These are phyloP conservation scores for Pseudobourletiella spinata DNA, from an alignment of 1,140 invertebrate genomes.

Conservation along the genomic window DNA sequence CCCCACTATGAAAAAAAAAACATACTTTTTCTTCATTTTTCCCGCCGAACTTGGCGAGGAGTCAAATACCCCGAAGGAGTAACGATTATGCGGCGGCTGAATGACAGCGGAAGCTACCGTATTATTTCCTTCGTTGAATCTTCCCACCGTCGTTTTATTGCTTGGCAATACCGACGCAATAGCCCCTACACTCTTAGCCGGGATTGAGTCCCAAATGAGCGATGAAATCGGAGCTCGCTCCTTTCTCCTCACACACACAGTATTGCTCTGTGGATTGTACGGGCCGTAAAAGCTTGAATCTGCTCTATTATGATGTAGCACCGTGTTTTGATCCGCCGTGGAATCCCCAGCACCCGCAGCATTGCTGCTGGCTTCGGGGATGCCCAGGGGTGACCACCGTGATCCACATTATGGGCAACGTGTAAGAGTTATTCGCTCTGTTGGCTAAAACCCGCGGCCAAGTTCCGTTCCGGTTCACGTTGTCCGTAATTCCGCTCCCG, in stretches of 20 bases:
- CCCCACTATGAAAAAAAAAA: neutral
- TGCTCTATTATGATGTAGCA: constrained; percentile 4
- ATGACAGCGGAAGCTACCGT: neutral
- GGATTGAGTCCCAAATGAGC: constrained; percentile 28
- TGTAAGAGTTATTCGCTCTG: constrained; percentile 31
- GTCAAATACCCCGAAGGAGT: constrained; percentile 35
- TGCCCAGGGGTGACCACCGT: neutral
- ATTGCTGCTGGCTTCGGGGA: neutral
- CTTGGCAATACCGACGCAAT: constrained; percentile 5
- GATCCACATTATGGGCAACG: constrained; percentile 22
- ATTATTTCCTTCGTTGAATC: neutral
- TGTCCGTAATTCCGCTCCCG: constrained; percentile 6
- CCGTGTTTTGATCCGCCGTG: neutral
- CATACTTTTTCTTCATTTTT: constrained; percentile 24
- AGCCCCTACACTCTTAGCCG: constrained; percentile 28
- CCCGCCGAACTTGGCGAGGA: constrained; percentile 10
- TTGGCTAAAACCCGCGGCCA: constrained; percentile 33
- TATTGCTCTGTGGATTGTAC: constrained; percentile 25
- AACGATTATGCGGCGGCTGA: constrained; percentile 19
- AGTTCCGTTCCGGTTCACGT: constrained; percentile 30
- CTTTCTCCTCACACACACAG: constrained; percentile 26
- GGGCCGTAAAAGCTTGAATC: constrained; percentile 19
- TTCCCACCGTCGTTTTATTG: neutral
- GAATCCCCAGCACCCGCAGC: neutral
- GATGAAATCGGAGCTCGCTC: constrained; percentile 28